These are phyloP conservation scores for Philereme vetulata DNA, from an alignment of 2,888 invertebrate species.

Conservation along the genomic window DNA sequence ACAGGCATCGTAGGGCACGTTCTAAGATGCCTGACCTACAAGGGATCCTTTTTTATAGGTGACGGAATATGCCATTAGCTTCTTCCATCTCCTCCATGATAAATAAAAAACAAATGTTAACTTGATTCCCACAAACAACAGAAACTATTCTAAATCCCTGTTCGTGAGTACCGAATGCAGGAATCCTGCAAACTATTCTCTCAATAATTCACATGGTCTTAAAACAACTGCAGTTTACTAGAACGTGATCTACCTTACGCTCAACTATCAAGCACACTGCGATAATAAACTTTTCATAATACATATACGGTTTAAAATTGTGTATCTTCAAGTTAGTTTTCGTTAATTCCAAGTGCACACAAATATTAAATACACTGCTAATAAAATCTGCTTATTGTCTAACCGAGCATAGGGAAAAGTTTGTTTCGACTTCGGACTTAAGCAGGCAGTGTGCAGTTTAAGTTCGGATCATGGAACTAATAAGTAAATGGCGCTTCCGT, in stretches of 20 bases:
- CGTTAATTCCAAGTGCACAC: constrained; percentile 16
- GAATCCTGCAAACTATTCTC: constrained; percentile 24
- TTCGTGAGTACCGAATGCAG: constrained; percentile 14
- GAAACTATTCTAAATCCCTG: constrained; percentile 9
- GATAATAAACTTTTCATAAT: constrained; percentile 8
- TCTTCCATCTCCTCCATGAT: too few species aligned
- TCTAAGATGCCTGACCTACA: too few species aligned
- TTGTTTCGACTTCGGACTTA: constrained; percentile 26
- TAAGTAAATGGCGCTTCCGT: constrained; percentile 52
- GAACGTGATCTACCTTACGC: constrained; percentile 25
- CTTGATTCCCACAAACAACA: not conserved
- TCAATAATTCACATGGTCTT: constrained; percentile 34
- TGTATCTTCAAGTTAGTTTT: not conserved
- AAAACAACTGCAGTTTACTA: constrained; percentile 35
- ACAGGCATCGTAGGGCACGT: too few species aligned
- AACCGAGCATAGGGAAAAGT: constrained; percentile 19
- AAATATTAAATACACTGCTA: constrained; percentile 19
- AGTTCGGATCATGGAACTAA: constrained; percentile 54
- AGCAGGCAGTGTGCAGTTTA: constrained; percentile 27
- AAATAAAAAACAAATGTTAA: not conserved
- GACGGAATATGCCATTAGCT: too few species aligned
- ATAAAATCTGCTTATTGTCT: constrained; percentile 21
- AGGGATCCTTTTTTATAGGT: too few species aligned
- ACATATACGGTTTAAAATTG: constrained; percentile 15
- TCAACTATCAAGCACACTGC: constrained; percentile 15